Evolutionary conservation across 2,888 invertebrate genomes (phyloP).

Genomic region (Xestia sexstrigata): DNA sequence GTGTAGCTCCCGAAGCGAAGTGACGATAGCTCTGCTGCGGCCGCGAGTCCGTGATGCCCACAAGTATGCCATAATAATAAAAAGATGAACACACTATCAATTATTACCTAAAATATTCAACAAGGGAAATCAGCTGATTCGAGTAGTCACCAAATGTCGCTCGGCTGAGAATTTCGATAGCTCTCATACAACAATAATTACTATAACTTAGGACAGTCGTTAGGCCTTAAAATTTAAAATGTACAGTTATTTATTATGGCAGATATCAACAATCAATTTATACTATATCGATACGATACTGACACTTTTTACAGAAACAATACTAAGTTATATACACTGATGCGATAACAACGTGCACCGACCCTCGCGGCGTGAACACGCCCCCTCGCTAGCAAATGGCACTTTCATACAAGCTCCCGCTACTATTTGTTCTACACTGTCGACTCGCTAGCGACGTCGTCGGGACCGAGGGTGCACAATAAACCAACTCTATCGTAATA

Average conservation of each 20-base stretch:
- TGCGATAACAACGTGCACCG: conserved; percentile 79
- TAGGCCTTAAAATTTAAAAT: conserved; percentile 89
- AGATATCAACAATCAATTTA: conserved; percentile 90
- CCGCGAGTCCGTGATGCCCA: conserved; percentile 68
- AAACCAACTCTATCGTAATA: conserved; percentile 69
- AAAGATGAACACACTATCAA: conserved; percentile 82
- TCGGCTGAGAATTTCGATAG: conserved; percentile 76
- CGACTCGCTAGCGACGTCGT: conserved; percentile 60
- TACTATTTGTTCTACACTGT: conserved; percentile 64
- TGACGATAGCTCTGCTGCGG: conserved; percentile 68
- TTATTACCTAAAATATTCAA: conserved; percentile 78
- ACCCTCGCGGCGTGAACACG: conserved; percentile 69
- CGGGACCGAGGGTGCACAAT: conserved; percentile 70
- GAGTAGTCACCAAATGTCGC: conserved; percentile 70
- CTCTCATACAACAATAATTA: conserved; percentile 83
- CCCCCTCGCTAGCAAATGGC: conserved; percentile 77
- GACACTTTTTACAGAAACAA: conserved; percentile 86
- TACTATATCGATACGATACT: conserved; percentile 84
- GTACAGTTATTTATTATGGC: conserved; percentile 90
- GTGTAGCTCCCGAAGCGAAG: conserved; percentile 80
- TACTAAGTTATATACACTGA: conserved; percentile 80
- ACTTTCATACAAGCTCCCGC: conserved; percentile 75
- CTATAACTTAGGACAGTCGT: conserved; percentile 88
- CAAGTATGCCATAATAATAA: conserved; percentile 68
- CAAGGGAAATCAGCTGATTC: conserved; percentile 75